Evolutionary conservation across 2,888 invertebrate species (phyloP).

Genomic region (Cylloceria caligata): DNA sequence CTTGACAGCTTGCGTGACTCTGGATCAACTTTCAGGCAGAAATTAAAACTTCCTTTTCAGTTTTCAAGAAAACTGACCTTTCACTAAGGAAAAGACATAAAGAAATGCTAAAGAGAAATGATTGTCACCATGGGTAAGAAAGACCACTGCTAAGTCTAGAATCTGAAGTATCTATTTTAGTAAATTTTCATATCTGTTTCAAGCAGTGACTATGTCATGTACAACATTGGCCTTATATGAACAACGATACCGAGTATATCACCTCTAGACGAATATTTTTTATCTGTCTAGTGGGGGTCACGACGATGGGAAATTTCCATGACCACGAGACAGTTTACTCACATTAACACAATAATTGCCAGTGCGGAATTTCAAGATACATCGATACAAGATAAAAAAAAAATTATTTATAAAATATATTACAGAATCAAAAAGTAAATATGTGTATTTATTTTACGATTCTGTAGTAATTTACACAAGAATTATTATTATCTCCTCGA

Average conservation of each 20-base stretch:
- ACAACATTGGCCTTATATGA: background rate
- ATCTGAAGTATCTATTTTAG: background rate
- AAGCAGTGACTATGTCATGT: background rate
- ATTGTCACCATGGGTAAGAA: background rate
- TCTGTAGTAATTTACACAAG: background rate
- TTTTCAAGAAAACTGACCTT: too few species aligned
- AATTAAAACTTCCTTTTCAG: too few species aligned
- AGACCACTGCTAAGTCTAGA: background rate
- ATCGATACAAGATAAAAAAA: background rate
- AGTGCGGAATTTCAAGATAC: background rate
- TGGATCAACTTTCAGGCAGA: too few species aligned
- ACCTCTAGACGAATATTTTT: constrained; percentile 8
- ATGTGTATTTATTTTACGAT: background rate
- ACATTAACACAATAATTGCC: constrained; percentile 2
- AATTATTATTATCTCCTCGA: too few species aligned
- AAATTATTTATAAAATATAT: background rate
- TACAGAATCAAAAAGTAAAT: too few species aligned
- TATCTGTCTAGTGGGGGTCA: constrained; percentile 18
- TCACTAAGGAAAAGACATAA: constrained; percentile 1
- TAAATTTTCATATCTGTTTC: constrained; percentile 18
- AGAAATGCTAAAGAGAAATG: background rate
- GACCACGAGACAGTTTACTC: background rate
- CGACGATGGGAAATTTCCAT: constrained; percentile 7
- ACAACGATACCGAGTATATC: background rate
- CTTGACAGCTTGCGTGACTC: too few species aligned